Conservation (phyloP, 2,113 vertebrate genomes). For the Serinus canaria region DNA sequence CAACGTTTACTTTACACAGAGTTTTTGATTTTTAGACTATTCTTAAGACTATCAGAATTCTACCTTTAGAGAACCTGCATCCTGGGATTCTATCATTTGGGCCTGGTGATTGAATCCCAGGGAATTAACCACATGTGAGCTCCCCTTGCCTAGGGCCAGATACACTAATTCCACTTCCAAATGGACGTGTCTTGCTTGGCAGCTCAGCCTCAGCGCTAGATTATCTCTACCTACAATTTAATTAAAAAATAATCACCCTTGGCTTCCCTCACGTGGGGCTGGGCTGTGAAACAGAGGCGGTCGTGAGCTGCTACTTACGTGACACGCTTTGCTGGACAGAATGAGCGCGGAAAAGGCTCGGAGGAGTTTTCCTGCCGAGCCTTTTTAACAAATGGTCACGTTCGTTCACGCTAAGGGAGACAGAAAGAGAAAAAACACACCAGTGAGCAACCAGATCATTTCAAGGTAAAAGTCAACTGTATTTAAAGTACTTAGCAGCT, state of each 20-base stretch:
- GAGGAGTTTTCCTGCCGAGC: conserved; percentile 94
- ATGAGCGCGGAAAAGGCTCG: conserved; percentile 88
- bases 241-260: conserved; percentile 52
- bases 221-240: conserved; percentile 37
- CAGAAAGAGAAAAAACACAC: conserved; percentile 6
- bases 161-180: conserved; percentile 38
- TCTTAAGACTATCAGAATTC: conserved; percentile 20
- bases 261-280: neutral
- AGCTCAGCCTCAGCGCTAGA: neutral
- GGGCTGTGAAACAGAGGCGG: neutral
- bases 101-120: conserved; percentile 41
- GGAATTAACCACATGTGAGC: conserved; percentile 14
- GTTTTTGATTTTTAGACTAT: neutral
- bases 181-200: conserved; percentile 1
- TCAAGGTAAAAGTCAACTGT: neutral
- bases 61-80: neutral
- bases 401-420: conserved; percentile 88
- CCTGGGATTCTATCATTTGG: conserved; percentile 22
- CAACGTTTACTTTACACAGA: neutral
- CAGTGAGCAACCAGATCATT: neutral
- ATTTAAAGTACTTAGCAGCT: neutral
- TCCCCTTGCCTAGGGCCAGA: conserved; percentile 34
- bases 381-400: conserved; percentile 95
- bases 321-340: conserved; percentile 93
- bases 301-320: conserved; percentile 79